Evolutionary conservation across 2,797 vertebrate species (phyloP).

Genomic region (Tenualosa ilisha): DNA sequence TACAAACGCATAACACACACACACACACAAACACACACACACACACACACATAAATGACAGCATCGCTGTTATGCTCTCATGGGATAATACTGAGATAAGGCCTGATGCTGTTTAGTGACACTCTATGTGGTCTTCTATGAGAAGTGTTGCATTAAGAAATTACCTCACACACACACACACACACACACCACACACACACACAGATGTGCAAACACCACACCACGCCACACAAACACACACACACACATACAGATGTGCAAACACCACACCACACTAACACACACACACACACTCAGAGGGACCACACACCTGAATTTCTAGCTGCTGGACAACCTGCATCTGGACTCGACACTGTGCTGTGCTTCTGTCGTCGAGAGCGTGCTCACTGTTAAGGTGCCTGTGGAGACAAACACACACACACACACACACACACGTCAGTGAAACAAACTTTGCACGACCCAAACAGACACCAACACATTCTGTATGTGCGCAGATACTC

Average conservation of each 20-base stretch:
- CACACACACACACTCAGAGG: background rate
- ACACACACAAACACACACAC: background rate
- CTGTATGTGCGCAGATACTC: background rate
- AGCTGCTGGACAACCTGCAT: constrained; percentile 99
- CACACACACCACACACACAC: background rate
- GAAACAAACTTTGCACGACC: background rate
- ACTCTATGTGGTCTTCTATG: background rate
- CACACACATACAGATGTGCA: background rate
- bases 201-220: background rate
- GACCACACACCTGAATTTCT: constrained; percentile 90
- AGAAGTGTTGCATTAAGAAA: background rate
- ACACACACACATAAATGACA: background rate
- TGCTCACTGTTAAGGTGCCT: constrained; percentile 99
- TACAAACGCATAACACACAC: constrained; percentile 32
- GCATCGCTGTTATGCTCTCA: background rate
- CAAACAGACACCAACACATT: background rate
- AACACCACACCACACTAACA: background rate
- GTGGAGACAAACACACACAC: constrained; percentile 28
- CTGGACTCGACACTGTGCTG: constrained; percentile 97
- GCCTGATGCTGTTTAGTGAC: background rate
- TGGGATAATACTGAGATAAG: background rate
- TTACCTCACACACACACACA: background rate
- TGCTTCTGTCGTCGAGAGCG: constrained; percentile 96
- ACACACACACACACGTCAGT: background rate
- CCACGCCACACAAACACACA: background rate